Evolutionary conservation across 2,888 invertebrate genomes (phyloP).

Genomic region (Caenorhabditis sp.): DNA sequence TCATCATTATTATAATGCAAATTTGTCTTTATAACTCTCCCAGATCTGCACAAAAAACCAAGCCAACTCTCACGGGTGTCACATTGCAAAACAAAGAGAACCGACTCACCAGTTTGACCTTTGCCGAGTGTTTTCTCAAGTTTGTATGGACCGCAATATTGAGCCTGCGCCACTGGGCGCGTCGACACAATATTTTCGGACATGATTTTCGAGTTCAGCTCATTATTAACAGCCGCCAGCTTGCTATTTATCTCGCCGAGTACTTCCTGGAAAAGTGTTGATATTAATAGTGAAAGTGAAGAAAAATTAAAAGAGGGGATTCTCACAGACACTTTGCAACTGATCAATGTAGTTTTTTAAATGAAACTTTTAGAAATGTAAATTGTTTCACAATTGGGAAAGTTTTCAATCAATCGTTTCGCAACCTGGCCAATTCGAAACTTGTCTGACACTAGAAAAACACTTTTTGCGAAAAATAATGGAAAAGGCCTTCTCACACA

Average conservation of each 20-base stretch:
- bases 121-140: conserved; percentile 99
- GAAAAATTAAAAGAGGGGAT: too few species aligned
- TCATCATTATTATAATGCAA: background rate
- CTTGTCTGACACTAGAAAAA: too few species aligned
- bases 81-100: conserved; percentile 15
- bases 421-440: too few species aligned
- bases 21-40: too few species aligned
- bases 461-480: too few species aligned
- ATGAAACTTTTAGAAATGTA: too few species aligned
- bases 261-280: conserved; percentile 60
- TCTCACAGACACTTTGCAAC: too few species aligned
- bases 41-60: too few species aligned
- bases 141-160: conserved; percentile 98
- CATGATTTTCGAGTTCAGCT: conserved; percentile 76
- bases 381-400: background rate
- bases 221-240: conserved; percentile 72
- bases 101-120: conserved; percentile 93
- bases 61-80: background rate
- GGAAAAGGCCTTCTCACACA: too few species aligned
- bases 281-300: background rate
- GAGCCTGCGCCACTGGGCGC: conserved; percentile 80
- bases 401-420: too few species aligned
- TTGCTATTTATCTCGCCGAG: conserved; percentile 77
- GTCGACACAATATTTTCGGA: conserved; percentile 61
- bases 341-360: too few species aligned